Percentiles rank a stretch among this genome's conserved stretches.
These are phyloP conservation scores for Coleophora deauratella DNA, from an alignment of 2,888 invertebrate species.

Conservation along the genomic window DNA sequence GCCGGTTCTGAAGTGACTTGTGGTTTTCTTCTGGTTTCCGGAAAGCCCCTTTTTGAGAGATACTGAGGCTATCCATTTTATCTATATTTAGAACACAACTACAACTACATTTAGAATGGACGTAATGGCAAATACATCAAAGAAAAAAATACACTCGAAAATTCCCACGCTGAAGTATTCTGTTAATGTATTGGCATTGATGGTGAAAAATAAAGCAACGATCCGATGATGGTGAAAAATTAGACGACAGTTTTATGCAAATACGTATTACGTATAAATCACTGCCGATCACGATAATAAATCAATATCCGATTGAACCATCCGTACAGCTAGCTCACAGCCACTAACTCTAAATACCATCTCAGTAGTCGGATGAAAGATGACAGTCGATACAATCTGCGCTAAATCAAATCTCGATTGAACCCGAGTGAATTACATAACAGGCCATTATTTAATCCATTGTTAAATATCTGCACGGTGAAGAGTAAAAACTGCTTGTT, in stretches of 20 bases:
- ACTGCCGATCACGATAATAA: not conserved
- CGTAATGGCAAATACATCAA: too few species aligned
- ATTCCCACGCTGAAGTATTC: too few species aligned
- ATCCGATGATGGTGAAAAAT: too few species aligned
- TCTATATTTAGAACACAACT: too few species aligned
- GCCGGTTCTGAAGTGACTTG: too few species aligned
- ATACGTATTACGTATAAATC: not conserved
- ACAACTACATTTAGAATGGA: too few species aligned
- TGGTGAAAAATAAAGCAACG: too few species aligned
- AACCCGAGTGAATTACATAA: conserved; percentile 38
- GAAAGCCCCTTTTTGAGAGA: too few species aligned
- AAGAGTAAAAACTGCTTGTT: conserved; percentile 24
- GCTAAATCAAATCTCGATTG: conserved; percentile 31
- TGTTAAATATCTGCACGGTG: conserved; percentile 22
- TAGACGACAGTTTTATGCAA: not conserved
- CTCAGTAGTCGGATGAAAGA: conserved; percentile 28
- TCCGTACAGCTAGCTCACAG: conserved; percentile 14
- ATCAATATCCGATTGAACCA: conserved; percentile 4
- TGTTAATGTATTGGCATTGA: too few species aligned
- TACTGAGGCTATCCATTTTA: too few species aligned
- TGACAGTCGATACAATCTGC: conserved; percentile 34
- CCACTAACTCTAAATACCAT: conserved; percentile 24
- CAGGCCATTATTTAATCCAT: conserved; percentile 32
- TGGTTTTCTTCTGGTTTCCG: too few species aligned
- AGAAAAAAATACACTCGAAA: too few species aligned